A percentile compares a stretch with the other conserved stretches of the same genome.
Evolutionary conservation across 2,888 invertebrate species (phyloP).

Genomic region (Callosobruchus maculatus): DNA sequence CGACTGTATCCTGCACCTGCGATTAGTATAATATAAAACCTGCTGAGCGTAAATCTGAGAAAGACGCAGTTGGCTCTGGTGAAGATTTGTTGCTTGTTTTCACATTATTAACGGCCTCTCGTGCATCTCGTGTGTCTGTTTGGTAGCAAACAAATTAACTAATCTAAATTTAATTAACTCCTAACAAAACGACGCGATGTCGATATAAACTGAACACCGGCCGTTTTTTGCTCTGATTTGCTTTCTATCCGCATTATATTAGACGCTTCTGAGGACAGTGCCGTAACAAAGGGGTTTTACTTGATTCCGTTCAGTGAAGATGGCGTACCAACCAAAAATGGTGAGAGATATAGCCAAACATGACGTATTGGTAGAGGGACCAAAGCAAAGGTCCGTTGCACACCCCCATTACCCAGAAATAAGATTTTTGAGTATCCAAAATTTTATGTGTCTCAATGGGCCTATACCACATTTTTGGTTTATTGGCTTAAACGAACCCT

Average conservation of each 20-base stretch:
- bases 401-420: no score
- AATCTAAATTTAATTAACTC: conserved; percentile 5
- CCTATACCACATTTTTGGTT: no score
- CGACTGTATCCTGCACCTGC: neutral
- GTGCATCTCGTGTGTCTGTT: neutral
- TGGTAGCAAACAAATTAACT: conserved; percentile 1
- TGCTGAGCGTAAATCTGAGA: neutral
- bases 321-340: no score
- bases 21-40: neutral
- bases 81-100: neutral
- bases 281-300: neutral
- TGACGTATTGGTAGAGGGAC: no score
- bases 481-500: no score
- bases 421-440: no score
- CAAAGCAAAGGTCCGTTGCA: no score
- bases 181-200: neutral
- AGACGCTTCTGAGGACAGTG: neutral
- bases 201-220: neutral
- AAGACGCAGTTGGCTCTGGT: neutral
- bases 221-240: neutral
- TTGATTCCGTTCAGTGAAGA: no score
- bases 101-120: neutral
- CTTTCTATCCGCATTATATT: conserved; percentile 6
- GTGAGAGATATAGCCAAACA: no score
- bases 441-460: no score